Evolutionary conservation across 2,888 invertebrate species (phyloP), one percentile per base, ranked within the genome.

Genomic region (Morpho deidamia): DNA sequence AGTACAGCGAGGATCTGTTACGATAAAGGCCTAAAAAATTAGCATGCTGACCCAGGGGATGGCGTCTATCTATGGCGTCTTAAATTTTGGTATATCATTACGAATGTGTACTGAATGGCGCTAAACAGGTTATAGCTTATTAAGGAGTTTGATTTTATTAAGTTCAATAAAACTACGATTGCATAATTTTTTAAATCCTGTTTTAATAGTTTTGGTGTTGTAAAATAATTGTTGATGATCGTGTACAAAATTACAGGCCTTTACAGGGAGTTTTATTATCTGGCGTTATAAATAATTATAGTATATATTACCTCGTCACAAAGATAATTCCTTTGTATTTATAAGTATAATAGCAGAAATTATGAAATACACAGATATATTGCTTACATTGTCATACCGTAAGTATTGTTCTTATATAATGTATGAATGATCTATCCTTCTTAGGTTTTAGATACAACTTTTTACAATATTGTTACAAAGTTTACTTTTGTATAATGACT

Each of bases 231-330:
- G 80, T 81, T 75, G 81, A 79, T 81, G 76, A 75, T 78, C 72
- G 83, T 87, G 88, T 87, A 87, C 80, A 87, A 87, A 88, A 87
- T 84, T 85, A 83, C 87, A 85, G 83, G 81, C 78, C 74, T 81
- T 83, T 84, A 83, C 73, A 82, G 71, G 78, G 77, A 71, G 68
- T 78, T 81, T 74, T 44, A 76, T 73, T 75, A 76, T 77, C 74
- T 78, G 82, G 74, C 79, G 72, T 71, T 67, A 77, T 73, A 70
- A 69, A 69, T 72, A 68, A 71, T 65, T 74, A 73, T 69, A 70
- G 44, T 64, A 66, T n/a, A n/a, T 55, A 61, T 66, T 65, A 62
- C 66, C 70, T 74, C 71, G 61, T 72, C 70, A 76, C 62, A 71
- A 72, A 68, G 70, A 75, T 69, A 69, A 70, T 71, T 78, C 75